Base-by-base conservation (phyloP, 2,113 vertebrate genomes). In the Ammospiza nelsoni region DNA sequence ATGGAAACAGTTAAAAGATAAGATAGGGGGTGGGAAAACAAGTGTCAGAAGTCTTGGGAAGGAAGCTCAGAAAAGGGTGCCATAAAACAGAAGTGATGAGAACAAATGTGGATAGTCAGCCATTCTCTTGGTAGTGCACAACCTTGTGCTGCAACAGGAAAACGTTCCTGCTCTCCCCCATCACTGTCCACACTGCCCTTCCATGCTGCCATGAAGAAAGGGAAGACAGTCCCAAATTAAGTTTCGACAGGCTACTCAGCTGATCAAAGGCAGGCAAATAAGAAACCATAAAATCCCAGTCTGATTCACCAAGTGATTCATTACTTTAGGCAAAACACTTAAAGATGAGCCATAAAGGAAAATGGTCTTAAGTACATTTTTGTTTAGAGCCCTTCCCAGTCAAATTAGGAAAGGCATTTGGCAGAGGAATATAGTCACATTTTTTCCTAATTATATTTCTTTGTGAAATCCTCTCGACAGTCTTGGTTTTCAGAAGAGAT, bases 311-410 rank as follows among this genome's bases (percentile, higher is more conserved):
- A 82, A 84, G 83, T 95, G 82, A 96, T 95, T 93, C 94, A 94
- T 94, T 87, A 92, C 80, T 92, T 94, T 59, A 94, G 88, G 92
- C 87, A 95, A 97, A 93, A 95, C 71, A 92, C 88, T 92, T 96
- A 95, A 94, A 90, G 90, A 96, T 94, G 94, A 96, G 84, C 76
- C 87, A 96, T 92, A 89, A 96, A 94, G 91, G 63, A 94, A 96
- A 94, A 96, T 72, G 58, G 72, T 29, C 95, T 94, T 94, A 94
- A 95, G 73, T 74, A 92, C 84, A 73, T 78, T 96, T 96, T 94
- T 95, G 90, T 89, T 96, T 92, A 90, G 86, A 89, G 90, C 73
- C 95, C 86, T 94, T 90, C 86, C 89, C 90, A 95, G 94, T 65
- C 80, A 95, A 92, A 94, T 95, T 90, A 93, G 69, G 76, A 63